phyloP scores from a whole-genome alignment of 2,797 vertebrate genomes.

The Microctenopoma lineatum region DNA sequence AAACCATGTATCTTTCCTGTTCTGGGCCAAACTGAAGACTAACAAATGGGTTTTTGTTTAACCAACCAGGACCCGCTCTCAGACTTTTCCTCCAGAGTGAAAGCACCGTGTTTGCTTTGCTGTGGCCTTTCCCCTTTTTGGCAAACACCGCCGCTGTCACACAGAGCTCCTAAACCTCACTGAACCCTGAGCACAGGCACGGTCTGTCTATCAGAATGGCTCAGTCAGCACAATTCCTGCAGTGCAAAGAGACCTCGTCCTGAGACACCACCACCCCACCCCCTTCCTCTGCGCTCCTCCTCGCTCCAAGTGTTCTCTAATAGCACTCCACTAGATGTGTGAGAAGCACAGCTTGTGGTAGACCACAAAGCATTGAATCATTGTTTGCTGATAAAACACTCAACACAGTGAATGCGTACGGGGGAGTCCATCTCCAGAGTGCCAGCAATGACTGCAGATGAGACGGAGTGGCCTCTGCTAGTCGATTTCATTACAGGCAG shows the following conservation, averaged over 20 bases:
- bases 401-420: slow-evolving; percentile 59
- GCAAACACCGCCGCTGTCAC: slow-evolving; percentile 64
- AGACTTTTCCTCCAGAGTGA: slow-evolving; percentile 29
- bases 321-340: slow-evolving; percentile 78
- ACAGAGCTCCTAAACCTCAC: slow-evolving; percentile 46
- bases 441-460: slow-evolving; percentile 68
- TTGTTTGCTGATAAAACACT: slow-evolving; percentile 80
- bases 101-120: slow-evolving; percentile 53
- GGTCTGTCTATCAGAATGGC: slow-evolving; percentile 61
- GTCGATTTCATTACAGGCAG: slow-evolving; percentile 69
- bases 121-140: slow-evolving; percentile 36
- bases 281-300: slow-evolving; percentile 29
- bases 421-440: slow-evolving; percentile 68
- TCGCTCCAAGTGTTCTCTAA: slow-evolving; percentile 63
- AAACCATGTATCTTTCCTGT: background rate
- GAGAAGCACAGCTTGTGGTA: slow-evolving; percentile 76
- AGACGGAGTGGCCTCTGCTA: slow-evolving; percentile 39
- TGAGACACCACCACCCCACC: slow-evolving; percentile 43
- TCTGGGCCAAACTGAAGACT: slow-evolving; percentile 1
- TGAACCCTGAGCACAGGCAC: slow-evolving; percentile 63
- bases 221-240: slow-evolving; percentile 73
- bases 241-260: slow-evolving; percentile 60
- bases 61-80: slow-evolving; percentile 39
- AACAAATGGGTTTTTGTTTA: slow-evolving; percentile 2
- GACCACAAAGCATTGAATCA: slow-evolving; percentile 77